Percentiles rank a stretch among this genome's conserved stretches.
Evolutionary conservation across 2,113 vertebrate genomes (phyloP).

Genomic region (Oostethus manadensis): DNA sequence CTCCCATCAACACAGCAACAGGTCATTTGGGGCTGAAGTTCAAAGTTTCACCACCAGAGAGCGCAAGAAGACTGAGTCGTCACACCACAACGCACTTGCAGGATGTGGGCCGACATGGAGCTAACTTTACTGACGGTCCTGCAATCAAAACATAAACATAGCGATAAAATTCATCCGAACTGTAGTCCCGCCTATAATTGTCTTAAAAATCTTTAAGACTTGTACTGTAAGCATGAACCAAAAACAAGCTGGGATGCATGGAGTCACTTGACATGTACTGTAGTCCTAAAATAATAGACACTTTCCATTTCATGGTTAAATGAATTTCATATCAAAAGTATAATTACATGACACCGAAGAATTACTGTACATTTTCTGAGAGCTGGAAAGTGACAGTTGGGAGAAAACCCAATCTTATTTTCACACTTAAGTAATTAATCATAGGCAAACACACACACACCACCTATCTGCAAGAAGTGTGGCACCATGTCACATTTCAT

Average conservation of each 20-base stretch:
- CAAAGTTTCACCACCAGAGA: conserved; percentile 45
- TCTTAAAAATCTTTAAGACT: too few species aligned
- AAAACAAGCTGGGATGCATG: too few species aligned
- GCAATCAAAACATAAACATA: too few species aligned
- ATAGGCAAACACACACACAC: not conserved
- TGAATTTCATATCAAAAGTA: conserved; percentile 21
- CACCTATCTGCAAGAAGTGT: not conserved
- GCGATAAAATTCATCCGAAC: too few species aligned
- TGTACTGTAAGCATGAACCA: too few species aligned
- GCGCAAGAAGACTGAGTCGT: conserved; percentile 38
- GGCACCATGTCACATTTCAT: conserved; percentile 8
- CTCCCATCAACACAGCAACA: not conserved
- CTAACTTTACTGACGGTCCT: too few species aligned
- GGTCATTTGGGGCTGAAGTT: not conserved
- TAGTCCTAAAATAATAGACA: not conserved
- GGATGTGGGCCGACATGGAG: too few species aligned
- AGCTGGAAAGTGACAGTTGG: conserved; percentile 8
- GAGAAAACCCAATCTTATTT: not conserved
- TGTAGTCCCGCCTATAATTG: too few species aligned
- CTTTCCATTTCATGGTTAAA: conserved; percentile 17
- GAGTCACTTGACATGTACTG: not conserved
- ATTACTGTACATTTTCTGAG: not conserved
- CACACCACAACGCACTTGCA: not conserved
- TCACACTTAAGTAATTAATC: conserved; percentile 17
- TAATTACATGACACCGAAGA: not conserved